These are phyloP conservation scores for Cyrtorhinus lividipennis DNA, from an alignment of 1,140 invertebrate species.

Conservation along the genomic window DNA sequence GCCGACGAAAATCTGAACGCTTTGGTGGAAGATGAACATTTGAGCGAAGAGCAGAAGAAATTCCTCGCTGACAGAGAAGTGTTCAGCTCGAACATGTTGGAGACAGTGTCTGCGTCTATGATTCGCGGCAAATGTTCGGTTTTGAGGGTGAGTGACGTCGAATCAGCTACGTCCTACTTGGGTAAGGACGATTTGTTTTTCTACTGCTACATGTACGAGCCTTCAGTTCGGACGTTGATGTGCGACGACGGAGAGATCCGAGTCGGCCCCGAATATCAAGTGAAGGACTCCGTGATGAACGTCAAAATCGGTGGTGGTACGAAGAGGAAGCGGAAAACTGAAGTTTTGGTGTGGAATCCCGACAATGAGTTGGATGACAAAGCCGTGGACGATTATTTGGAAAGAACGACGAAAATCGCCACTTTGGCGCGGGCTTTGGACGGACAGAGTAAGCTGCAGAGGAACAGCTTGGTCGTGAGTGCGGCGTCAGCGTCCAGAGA, in stretches of 20 bases:
- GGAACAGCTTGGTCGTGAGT: background rate
- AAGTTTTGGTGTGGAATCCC: background rate
- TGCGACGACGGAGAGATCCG: background rate
- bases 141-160: background rate
- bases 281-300: background rate
- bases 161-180: background rate
- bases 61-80: background rate
- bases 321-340: background rate
- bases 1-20: background rate
- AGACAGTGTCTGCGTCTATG: background rate
- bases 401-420: background rate
- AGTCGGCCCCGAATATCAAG: background rate
- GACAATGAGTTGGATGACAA: background rate
- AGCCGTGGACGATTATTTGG: background rate
- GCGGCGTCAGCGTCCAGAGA: conserved; percentile 3
- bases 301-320: too few relatives aligned
- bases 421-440: conserved; percentile 4
- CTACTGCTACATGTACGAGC: background rate
- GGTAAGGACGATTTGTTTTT: background rate
- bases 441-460: background rate
- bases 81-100: background rate
- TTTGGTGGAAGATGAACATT: background rate
- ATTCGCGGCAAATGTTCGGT: background rate
- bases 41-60: background rate
- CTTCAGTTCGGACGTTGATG: background rate